phyloP scores from a whole-genome alignment of 1,140 invertebrate species.

The Psix sp. region DNA sequence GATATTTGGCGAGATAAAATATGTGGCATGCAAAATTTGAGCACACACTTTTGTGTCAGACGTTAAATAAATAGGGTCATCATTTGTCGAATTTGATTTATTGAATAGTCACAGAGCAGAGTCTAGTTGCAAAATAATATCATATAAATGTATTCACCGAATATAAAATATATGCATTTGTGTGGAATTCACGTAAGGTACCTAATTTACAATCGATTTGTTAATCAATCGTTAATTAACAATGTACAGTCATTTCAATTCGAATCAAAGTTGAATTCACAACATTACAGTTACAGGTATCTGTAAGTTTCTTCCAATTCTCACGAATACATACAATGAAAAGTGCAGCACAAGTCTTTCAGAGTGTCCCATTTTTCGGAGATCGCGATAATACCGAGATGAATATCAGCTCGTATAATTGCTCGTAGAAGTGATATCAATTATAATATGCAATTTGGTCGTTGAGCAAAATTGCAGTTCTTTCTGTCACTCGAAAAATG shows the following conservation, averaged over 20 bases:
- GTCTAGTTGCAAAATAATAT: constrained; percentile 10
- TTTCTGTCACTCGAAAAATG: no score
- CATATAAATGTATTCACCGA: constrained; percentile 34
- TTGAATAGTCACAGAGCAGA: constrained; percentile 19
- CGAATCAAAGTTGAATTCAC: constrained; percentile 22
- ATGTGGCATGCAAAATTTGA: no score
- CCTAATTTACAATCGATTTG: constrained; percentile 29
- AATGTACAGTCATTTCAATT: constrained; percentile 35
- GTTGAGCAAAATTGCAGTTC: no score
- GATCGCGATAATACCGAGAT: no score
- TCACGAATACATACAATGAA: constrained; percentile 23
- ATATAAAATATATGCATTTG: constrained; percentile 31
- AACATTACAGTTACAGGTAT: constrained; percentile 27
- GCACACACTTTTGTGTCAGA: no score
- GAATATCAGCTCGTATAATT: no score
- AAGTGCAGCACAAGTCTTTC: no score
- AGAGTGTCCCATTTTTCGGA: no score
- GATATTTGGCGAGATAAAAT: no score
- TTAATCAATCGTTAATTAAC: constrained; percentile 22
- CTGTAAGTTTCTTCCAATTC: constrained; percentile 5
- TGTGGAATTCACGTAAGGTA: constrained; percentile 12
- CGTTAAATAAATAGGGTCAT: no score
- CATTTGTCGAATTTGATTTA: constrained; percentile 27
- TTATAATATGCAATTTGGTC: no score
- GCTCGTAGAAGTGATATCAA: no score